These are phyloP conservation scores for human DNA, from an alignment of 2,113 vertebrate genomes.

Conservation along the genomic window DNA sequence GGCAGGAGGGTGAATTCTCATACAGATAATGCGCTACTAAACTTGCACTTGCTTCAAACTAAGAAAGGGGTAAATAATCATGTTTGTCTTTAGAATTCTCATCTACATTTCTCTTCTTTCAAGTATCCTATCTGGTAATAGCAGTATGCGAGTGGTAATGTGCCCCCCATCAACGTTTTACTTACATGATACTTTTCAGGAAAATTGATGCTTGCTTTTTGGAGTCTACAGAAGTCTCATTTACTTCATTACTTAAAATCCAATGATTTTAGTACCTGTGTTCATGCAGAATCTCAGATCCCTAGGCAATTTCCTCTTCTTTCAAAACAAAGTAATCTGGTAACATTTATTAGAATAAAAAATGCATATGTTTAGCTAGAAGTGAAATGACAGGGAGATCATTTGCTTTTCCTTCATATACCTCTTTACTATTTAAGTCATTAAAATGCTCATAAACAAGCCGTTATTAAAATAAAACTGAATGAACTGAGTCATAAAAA, in stretches of 20 bases:
- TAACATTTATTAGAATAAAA: conserved; percentile 7
- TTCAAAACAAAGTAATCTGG: conserved; percentile 14
- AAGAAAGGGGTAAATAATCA: neutral
- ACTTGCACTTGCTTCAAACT: neutral
- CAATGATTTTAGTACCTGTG: neutral
- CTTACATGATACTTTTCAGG: neutral
- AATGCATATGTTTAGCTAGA: neutral
- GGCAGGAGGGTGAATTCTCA: neutral
- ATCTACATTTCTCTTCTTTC: neutral
- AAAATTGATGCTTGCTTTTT: neutral
- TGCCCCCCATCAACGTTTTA: accelerated
- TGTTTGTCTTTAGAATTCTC: neutral
- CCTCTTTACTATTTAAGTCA: neutral
- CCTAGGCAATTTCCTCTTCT: neutral
- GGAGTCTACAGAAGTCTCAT: neutral
- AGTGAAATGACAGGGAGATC: neutral
- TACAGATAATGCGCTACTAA: neutral
- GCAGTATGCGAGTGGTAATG: neutral
- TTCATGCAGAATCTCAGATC: neutral
- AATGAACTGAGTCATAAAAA: neutral
- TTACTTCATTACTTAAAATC: neutral
- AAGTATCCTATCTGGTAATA: neutral
- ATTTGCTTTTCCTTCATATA: neutral
- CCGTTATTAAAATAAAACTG: neutral
- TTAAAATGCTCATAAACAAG: neutral